Conservation (phyloP, 2,797 vertebrate species). For the Scyliorhinus canicula region DNA sequence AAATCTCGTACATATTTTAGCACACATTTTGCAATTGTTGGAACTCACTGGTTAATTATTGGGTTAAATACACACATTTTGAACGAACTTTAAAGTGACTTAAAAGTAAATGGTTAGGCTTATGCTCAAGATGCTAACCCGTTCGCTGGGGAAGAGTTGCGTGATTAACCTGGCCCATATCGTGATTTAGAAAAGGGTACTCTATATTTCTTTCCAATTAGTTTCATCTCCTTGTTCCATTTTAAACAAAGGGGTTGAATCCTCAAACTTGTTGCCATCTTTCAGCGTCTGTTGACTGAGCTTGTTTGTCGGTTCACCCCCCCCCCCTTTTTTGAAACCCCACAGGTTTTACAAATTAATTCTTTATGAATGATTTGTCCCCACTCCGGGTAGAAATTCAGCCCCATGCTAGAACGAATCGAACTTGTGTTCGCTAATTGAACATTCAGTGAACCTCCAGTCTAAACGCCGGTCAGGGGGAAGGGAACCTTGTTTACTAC, state of each 20-base stretch:
- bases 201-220: not conserved
- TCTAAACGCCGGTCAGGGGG: not conserved
- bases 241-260: too few relatives aligned
- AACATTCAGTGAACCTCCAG: not conserved
- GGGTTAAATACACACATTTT: not conserved
- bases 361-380: not conserved
- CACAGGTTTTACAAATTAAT: not conserved
- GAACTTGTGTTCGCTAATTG: not conserved
- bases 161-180: not conserved
- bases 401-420: not conserved
- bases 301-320: not conserved
- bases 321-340: not conserved
- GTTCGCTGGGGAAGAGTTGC: not conserved
- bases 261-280: not conserved
- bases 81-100: not conserved
- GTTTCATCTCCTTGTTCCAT: not conserved
- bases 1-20: not conserved
- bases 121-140: not conserved
- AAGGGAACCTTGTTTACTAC: not conserved
- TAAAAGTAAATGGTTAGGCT: not conserved
- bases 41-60: not conserved
- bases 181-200: too few relatives aligned
- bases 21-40: not conserved
- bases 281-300: not conserved
- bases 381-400: not conserved